These are phyloP conservation scores for Pelmatolapia mariae DNA, from an alignment of 2,113 vertebrate genomes.

Conservation along the genomic window DNA sequence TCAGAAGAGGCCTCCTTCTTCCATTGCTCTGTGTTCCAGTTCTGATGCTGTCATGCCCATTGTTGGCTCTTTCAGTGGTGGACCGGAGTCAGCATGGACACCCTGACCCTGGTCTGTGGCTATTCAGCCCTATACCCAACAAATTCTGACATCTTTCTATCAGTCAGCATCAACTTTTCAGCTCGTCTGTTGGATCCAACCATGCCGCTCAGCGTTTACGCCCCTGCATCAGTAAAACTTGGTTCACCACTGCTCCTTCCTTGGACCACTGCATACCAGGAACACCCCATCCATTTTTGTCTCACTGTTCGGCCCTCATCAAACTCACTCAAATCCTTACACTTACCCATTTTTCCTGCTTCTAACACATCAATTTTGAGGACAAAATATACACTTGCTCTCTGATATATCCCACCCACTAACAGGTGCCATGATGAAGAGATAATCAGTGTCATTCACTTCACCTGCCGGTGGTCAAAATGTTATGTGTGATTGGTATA, in stretches of 20 bases:
- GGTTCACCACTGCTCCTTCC: background rate
- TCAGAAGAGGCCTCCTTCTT: background rate
- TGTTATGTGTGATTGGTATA: background rate
- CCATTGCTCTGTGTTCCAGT: background rate
- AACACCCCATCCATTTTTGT: background rate
- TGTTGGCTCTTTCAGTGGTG: background rate
- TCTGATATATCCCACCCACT: background rate
- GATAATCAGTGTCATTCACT: background rate
- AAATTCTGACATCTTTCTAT: background rate
- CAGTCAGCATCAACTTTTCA: background rate
- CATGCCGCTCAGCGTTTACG: background rate
- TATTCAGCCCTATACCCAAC: background rate
- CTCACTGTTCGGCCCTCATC: rapidly evolving
- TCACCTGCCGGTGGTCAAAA: background rate
- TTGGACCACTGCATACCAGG: background rate
- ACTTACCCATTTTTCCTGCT: background rate
- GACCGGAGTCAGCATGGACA: background rate
- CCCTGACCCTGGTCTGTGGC: background rate
- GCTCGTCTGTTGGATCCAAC: background rate
- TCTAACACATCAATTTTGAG: background rate
- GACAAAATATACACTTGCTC: background rate
- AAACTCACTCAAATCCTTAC: background rate
- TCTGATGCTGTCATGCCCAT: background rate
- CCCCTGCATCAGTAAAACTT: background rate
- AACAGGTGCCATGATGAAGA: background rate